Conservation (phyloP, 1,140 invertebrate genomes). For the Lordiphosa collinella region DNA sequence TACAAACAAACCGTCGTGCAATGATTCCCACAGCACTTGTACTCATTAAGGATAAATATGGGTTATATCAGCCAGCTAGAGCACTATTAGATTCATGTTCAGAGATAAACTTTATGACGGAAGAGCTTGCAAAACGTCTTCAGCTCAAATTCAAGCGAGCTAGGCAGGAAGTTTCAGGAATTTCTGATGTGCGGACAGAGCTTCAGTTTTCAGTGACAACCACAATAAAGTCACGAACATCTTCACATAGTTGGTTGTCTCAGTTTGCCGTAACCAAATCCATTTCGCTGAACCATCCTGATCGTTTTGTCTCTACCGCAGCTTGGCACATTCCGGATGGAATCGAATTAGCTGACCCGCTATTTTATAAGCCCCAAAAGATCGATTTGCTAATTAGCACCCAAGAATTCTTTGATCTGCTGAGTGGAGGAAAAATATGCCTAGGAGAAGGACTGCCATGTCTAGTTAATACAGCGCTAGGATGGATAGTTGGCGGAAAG, state of each 20-base stretch:
- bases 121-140: constrained; percentile 1
- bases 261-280: background rate
- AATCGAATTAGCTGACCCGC: constrained; percentile 42
- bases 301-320: background rate
- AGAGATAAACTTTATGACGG: constrained; percentile 7
- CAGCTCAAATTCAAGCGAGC: background rate
- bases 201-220: too few relatives aligned
- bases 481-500: too few relatives aligned
- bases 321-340: constrained; percentile 24
- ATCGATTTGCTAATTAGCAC: constrained; percentile 61
- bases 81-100: constrained; percentile 6
- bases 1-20: background rate
- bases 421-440: constrained; percentile 33
- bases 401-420: constrained; percentile 5
- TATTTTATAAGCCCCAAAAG: constrained; percentile 37
- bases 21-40: background rate
- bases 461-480: too few relatives aligned
- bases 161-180: background rate
- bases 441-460: constrained; percentile 19
- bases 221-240: background rate
- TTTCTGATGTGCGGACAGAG: background rate
- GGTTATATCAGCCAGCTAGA: background rate
- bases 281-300: constrained; percentile 1
- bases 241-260: background rate
- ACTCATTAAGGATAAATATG: background rate